Conservation (phyloP, 2,113 vertebrate species). For the Uria lomvia region DNA sequence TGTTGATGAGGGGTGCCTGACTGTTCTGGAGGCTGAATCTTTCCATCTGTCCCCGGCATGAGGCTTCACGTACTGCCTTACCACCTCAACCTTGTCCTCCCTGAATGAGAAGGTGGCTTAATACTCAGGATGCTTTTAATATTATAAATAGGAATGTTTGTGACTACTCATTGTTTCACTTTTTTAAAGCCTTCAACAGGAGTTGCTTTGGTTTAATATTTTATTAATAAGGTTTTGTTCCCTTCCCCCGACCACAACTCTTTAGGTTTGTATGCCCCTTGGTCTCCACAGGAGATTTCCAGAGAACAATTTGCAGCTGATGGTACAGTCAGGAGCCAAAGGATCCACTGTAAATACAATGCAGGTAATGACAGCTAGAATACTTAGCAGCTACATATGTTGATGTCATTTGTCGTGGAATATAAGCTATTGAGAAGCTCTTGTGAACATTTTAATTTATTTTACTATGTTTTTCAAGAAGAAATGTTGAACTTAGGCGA, state of each 20-base stretch:
- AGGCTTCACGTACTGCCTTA: neutral
- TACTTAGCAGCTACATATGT: neutral
- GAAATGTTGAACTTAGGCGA: neutral
- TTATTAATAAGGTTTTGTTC: neutral
- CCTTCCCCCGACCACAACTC: neutral
- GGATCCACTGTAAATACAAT: conserved; percentile 98
- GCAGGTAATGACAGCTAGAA: conserved; percentile 76
- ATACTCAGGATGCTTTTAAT: neutral
- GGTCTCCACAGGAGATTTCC: conserved; percentile 93
- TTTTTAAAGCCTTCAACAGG: neutral
- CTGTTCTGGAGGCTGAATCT: neutral
- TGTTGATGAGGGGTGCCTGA: neutral
- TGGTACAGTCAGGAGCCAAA: conserved; percentile 98
- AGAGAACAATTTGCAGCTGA: conserved; percentile 96
- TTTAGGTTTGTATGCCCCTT: conserved; percentile 91
- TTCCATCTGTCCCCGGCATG: neutral
- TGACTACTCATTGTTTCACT: neutral
- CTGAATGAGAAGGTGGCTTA: neutral
- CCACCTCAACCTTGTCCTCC: neutral
- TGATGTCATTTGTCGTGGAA: neutral
- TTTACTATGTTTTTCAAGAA: neutral
- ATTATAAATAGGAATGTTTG: neutral
- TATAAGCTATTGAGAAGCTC: neutral
- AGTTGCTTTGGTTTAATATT: neutral
- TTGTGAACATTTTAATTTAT: neutral